Conservation (phyloP, 2,797 vertebrate species). For the Ptychadena robeensis region DNA sequence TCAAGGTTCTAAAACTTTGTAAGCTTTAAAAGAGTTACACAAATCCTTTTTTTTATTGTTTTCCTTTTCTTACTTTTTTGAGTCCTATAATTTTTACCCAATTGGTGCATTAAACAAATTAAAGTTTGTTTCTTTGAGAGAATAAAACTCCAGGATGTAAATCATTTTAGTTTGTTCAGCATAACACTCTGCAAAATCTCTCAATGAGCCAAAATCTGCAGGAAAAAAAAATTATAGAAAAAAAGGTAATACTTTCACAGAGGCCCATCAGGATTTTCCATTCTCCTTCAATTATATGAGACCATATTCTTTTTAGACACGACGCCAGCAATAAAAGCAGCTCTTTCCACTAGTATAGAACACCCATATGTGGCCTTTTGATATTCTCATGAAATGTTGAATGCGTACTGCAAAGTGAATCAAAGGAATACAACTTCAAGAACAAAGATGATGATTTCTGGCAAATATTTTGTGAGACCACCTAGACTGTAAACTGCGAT, state of each 20-base stretch:
- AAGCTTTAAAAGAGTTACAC: not conserved
- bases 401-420: conserved; percentile 54
- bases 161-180: conserved; percentile 11
- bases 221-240: not conserved
- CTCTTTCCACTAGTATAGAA: conserved; percentile 49
- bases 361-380: conserved; percentile 46
- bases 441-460: conserved; percentile 55
- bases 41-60: not conserved
- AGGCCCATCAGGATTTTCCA: conserved; percentile 47
- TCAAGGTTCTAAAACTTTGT: not conserved
- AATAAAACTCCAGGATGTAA: conserved; percentile 13
- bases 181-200: conserved; percentile 1
- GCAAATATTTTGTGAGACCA: conserved; percentile 46
- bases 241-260: conserved; percentile 29
- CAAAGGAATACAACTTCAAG: conserved; percentile 50
- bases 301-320: conserved; percentile 31
- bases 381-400: conserved; percentile 47
- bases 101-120: not conserved
- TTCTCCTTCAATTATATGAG: conserved; percentile 36
- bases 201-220: conserved; percentile 18
- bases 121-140: not conserved
- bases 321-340: conserved; percentile 37
- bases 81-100: not conserved
- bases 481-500: conserved; percentile 43
- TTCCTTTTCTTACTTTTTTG: not conserved